Conservation (phyloP, 1,140 invertebrate genomes). For the Calephelis nemesis region DNA sequence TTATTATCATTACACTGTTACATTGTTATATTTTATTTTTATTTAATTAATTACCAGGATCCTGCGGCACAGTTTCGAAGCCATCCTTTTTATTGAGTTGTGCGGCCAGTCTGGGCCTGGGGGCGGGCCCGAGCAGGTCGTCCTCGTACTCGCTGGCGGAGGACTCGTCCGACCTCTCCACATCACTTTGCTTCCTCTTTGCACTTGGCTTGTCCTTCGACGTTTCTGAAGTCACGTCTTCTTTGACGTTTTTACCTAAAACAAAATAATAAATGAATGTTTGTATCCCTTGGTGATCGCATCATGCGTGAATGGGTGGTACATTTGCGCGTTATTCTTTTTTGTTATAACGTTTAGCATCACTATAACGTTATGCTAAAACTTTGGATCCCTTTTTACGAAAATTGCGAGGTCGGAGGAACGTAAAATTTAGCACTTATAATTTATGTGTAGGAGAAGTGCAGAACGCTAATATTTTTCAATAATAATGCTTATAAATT, state of each 20-base stretch:
- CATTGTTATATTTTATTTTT: neutral
- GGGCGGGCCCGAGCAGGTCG: slow-evolving; percentile 53
- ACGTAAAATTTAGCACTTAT: too few relatives aligned
- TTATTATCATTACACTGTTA: too few relatives aligned
- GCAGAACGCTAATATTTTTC: too few relatives aligned
- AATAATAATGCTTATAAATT: too few relatives aligned
- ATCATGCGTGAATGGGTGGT: too few relatives aligned
- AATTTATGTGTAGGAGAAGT: too few relatives aligned
- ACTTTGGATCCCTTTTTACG: too few relatives aligned
- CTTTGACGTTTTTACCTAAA: slow-evolving; percentile 77
- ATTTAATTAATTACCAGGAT: slow-evolving; percentile 65
- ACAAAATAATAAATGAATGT: neutral
- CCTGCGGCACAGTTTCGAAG: slow-evolving; percentile 85
- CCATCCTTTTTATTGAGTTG: slow-evolving; percentile 78
- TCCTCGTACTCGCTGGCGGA: slow-evolving; percentile 83
- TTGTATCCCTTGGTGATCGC: neutral
- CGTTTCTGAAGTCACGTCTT: slow-evolving; percentile 51
- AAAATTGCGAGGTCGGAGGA: too few relatives aligned
- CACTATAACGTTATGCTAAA: too few relatives aligned
- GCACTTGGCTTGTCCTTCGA: slow-evolving; percentile 45
- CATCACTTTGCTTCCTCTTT: slow-evolving; percentile 62
- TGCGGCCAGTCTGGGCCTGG: slow-evolving; percentile 46
- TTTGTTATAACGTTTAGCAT: too few relatives aligned
- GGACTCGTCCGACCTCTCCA: slow-evolving; percentile 48
- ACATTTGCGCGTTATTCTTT: too few relatives aligned